Percentiles rank a stretch among this genome's conserved stretches.
These are phyloP conservation scores for Pomatorhinus ruficollis DNA, from an alignment of 2,113 vertebrate species.

Conservation along the genomic window DNA sequence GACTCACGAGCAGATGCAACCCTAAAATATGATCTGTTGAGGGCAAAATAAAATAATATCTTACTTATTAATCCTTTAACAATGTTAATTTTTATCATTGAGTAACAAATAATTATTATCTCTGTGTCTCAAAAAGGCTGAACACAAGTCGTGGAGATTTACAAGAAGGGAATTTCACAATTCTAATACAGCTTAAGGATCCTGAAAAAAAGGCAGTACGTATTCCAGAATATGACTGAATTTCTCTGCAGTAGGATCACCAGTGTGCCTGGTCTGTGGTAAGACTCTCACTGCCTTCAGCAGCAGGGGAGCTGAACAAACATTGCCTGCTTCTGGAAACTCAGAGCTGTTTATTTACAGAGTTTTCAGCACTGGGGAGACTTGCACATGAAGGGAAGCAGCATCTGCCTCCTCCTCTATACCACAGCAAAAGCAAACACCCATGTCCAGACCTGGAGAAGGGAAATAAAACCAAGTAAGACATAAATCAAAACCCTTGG, in stretches of 20 bases:
- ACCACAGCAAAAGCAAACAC: not conserved
- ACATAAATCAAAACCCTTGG: not conserved
- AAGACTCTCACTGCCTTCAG: not conserved
- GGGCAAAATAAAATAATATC: not conserved
- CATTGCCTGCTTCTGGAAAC: not conserved
- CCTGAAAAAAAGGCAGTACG: accelerated
- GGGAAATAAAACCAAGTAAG: not conserved
- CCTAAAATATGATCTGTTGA: accelerated
- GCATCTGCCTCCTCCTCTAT: not conserved
- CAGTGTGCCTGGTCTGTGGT: not conserved
- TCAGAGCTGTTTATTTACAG: not conserved
- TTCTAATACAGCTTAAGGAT: not conserved
- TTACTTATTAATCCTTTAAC: not conserved
- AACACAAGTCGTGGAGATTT: not conserved
- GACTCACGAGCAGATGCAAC: not conserved
- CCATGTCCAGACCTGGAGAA: accelerated
- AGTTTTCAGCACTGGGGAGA: not conserved
- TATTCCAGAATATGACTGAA: not conserved
- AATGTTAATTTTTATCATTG: not conserved
- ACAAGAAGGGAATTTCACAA: not conserved
- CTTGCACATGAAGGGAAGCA: not conserved
- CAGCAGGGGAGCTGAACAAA: not conserved
- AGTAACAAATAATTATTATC: not conserved
- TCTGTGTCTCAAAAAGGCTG: not conserved
- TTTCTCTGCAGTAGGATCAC: not conserved